Evolutionary conservation across 2,113 vertebrate species (phyloP).

Genomic region (Peromyscus californicus): DNA sequence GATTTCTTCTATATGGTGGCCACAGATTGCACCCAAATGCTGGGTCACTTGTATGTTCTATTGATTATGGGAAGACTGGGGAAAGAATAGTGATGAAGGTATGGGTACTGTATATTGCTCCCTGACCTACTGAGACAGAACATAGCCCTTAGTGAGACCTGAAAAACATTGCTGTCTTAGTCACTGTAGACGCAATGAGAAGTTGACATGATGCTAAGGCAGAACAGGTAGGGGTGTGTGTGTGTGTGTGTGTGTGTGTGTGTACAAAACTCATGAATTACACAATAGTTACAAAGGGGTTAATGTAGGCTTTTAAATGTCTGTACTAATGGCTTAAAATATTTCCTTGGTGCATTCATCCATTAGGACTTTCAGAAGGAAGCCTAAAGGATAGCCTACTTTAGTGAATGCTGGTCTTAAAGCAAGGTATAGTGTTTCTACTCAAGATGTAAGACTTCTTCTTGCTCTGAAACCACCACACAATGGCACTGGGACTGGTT

Average conservation of each 20-base stretch:
- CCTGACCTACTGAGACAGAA: not conserved
- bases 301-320: not conserved
- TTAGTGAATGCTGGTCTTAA: not conserved
- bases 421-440: not conserved
- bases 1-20: not conserved
- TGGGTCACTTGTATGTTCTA: not conserved
- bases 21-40: not conserved
- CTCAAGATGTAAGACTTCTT: not conserved
- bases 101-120: not conserved
- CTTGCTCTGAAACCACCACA: not conserved
- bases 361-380: not conserved
- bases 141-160: not conserved
- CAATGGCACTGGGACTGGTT: not conserved
- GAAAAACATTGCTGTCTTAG: not conserved
- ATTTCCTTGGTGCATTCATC: not conserved
- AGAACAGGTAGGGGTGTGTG: not conserved
- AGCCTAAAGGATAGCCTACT: not conserved
- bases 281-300: not conserved
- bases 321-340: constrained; percentile 21
- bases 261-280: not conserved
- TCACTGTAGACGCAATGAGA: not conserved
- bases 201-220: not conserved
- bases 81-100: not conserved
- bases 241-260: too few species aligned
- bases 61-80: not conserved